Percentiles rank a stretch among this genome's conserved stretches.
These are phyloP conservation scores for Fregetta grallaria DNA, from an alignment of 2,113 vertebrate genomes.

Conservation along the genomic window DNA sequence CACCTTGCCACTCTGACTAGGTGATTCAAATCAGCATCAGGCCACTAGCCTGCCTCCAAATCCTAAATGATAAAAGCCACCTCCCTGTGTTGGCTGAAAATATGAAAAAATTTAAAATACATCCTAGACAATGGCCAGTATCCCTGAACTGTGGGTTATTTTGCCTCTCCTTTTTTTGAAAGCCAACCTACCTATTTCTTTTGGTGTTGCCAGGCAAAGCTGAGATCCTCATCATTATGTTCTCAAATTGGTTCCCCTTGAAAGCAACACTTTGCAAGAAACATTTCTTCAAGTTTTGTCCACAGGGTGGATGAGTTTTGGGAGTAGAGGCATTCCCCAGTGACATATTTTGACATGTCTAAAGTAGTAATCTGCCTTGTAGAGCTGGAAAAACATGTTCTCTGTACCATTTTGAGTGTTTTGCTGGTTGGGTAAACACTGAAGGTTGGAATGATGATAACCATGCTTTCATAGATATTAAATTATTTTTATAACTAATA, in stretches of 20 bases:
- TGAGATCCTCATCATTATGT: neutral
- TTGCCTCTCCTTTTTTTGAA: neutral
- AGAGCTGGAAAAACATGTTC: neutral
- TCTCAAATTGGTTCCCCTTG: neutral
- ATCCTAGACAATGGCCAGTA: neutral
- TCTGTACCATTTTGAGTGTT: neutral
- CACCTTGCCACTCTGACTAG: neutral
- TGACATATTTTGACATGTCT: neutral
- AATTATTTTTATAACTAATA: neutral
- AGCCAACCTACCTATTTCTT: neutral
- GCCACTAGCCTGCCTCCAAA: neutral
- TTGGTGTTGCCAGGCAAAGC: neutral
- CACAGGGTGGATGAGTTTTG: neutral
- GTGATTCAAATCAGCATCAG: neutral
- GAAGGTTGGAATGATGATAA: neutral
- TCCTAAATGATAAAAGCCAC: neutral
- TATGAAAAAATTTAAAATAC: neutral
- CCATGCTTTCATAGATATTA: neutral
- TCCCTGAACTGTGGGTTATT: neutral
- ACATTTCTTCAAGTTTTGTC: neutral
- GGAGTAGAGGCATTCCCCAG: neutral
- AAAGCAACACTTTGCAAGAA: neutral
- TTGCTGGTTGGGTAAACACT: neutral
- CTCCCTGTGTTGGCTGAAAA: neutral
- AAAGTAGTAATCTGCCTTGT: neutral